These are phyloP conservation scores for Sebastes vulpes DNA, from an alignment of 2,797 vertebrate genomes.

Conservation along the genomic window DNA sequence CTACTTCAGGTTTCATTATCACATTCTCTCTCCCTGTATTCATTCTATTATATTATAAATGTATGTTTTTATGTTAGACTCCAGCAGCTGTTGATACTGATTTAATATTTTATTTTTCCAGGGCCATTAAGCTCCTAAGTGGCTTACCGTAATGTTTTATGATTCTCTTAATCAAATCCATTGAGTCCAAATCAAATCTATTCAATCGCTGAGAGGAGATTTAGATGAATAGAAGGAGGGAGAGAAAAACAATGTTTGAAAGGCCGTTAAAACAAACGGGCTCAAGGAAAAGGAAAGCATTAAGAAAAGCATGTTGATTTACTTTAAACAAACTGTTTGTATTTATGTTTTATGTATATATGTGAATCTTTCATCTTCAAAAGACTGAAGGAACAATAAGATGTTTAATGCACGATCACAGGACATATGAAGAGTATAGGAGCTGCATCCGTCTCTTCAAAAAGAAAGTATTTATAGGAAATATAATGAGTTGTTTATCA, in stretches of 20 bases:
- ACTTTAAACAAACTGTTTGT: neutral
- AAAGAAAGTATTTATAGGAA: neutral
- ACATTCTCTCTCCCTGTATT: neutral
- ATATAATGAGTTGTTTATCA: neutral
- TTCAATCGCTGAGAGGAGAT: neutral
- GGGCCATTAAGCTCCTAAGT: neutral
- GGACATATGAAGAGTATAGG: neutral
- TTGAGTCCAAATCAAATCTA: slow-evolving; percentile 22
- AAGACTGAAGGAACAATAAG: neutral
- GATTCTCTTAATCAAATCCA: slow-evolving; percentile 13
- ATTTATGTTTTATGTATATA: neutral
- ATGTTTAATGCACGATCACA: neutral
- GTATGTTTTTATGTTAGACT: neutral
- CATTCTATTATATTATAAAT: neutral
- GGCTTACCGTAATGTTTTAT: slow-evolving; percentile 1
- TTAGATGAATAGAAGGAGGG: neutral
- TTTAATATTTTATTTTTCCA: neutral
- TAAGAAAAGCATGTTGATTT: neutral
- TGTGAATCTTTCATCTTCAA: neutral
- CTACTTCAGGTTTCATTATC: neutral
- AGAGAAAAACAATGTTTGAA: neutral
- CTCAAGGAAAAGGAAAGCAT: neutral
- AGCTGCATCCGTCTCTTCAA: too few relatives aligned
- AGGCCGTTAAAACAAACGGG: neutral
- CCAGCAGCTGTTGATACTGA: neutral